These are phyloP conservation scores for Balaenoptera acutorostrata DNA, from an alignment of 2,113 vertebrate species.

Conservation along the genomic window DNA sequence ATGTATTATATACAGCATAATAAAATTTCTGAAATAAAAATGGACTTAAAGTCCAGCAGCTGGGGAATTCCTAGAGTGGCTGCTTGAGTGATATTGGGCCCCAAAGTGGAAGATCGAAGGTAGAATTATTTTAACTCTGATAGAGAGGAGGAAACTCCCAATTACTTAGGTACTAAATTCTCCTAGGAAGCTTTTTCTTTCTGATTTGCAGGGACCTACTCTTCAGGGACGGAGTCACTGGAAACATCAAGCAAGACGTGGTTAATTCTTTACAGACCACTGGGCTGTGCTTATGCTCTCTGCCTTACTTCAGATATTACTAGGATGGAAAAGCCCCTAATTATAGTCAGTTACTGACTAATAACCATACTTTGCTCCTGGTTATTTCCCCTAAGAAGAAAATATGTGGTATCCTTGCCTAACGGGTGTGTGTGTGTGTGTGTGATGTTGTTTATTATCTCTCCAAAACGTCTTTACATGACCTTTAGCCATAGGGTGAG, in stretches of 20 bases:
- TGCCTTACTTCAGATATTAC: slow-evolving; percentile 35
- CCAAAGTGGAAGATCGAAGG: not conserved
- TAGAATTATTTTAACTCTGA: not conserved
- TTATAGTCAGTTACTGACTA: slow-evolving; percentile 44
- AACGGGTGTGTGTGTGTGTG: not conserved
- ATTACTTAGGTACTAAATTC: not conserved
- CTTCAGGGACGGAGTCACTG: slow-evolving; percentile 25
- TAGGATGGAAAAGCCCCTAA: not conserved
- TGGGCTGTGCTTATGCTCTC: not conserved
- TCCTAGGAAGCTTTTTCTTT: not conserved
- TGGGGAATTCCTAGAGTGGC: not conserved
- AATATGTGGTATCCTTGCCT: not conserved
- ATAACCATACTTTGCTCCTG: slow-evolving; percentile 15
- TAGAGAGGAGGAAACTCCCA: not conserved
- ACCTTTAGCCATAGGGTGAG: not conserved
- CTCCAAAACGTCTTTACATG: not conserved
- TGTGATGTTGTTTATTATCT: not conserved
- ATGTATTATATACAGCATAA: not conserved
- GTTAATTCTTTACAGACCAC: not conserved
- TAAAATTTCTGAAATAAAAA: not conserved
- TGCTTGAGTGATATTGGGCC: not conserved
- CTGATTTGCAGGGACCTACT: slow-evolving; percentile 26
- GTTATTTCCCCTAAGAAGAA: slow-evolving; percentile 34
- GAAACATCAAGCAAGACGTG: slow-evolving; percentile 17
- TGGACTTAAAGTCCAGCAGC: not conserved